Evolutionary conservation across 92 coral and sea anemone species (phyloP).

Genomic region (Actinernus sp.): DNA sequence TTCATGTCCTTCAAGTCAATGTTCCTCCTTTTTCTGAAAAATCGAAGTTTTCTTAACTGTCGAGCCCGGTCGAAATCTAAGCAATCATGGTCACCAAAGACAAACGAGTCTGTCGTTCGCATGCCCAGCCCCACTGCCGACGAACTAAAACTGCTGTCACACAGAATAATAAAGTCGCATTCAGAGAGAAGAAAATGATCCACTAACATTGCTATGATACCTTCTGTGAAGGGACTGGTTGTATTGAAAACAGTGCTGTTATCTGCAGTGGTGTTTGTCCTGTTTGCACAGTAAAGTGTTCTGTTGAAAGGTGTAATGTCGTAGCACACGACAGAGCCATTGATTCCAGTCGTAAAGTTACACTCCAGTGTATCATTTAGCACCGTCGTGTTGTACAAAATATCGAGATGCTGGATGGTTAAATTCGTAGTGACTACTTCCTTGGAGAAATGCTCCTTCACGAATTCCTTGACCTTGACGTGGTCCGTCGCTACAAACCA

Average conservation of each 20-base stretch:
- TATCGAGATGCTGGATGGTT: constrained; percentile 75
- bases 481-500: constrained; percentile 92
- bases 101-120: constrained; percentile 66
- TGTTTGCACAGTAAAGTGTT: constrained; percentile 56
- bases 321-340: constrained; percentile 48
- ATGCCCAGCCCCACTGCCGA: constrained; percentile 89
- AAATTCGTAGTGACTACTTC: constrained; percentile 77
- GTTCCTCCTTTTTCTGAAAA: constrained; percentile 45
- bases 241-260: constrained; percentile 17
- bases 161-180: constrained; percentile 81
- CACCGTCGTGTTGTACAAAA: constrained; percentile 59
- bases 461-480: constrained; percentile 54
- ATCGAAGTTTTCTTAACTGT: constrained; percentile 43
- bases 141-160: constrained; percentile 94
- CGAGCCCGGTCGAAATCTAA: constrained; percentile 28
- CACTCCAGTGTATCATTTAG: constrained; percentile 61
- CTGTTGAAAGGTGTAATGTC: constrained; percentile 38
- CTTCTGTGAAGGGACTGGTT: constrained; percentile 62
- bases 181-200: constrained; percentile 88
- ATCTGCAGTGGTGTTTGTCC: constrained; percentile 31
- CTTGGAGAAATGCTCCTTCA: constrained; percentile 47
- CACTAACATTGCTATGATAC: constrained; percentile 79
- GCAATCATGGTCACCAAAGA: constrained; percentile 77
- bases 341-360: constrained; percentile 48
- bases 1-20: too few relatives aligned